Evolutionary conservation across 2,888 invertebrate genomes (phyloP).

Genomic region (Acheta domesticus): DNA sequence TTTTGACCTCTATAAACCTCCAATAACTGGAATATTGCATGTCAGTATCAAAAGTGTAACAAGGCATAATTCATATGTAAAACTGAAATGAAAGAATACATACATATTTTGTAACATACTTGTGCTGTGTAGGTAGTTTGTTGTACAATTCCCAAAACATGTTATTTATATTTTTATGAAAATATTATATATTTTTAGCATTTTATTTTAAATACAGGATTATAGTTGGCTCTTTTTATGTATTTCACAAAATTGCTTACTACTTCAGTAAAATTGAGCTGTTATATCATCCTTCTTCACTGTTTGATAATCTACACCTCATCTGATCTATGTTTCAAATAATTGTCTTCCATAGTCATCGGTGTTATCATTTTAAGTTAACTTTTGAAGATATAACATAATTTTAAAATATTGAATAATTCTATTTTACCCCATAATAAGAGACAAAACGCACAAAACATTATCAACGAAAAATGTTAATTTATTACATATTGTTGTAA

Average conservation of each 20-base stretch:
- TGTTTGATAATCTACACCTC: background rate
- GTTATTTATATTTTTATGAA: conserved; percentile 4
- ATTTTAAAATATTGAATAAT: background rate
- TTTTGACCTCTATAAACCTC: background rate
- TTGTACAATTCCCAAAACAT: background rate
- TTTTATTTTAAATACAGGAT: background rate
- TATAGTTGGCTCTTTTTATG: background rate
- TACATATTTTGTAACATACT: conserved; percentile 1
- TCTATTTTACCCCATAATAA: conserved; percentile 22
- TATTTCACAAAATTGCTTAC: background rate
- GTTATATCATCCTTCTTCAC: conserved; percentile 25
- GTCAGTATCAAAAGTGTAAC: background rate
- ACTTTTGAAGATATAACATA: background rate
- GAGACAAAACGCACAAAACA: conserved; percentile 26
- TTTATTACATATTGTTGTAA: conserved; percentile 22
- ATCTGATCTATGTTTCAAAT: conserved; percentile 29
- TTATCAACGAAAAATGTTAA: conserved; percentile 25
- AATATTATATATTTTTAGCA: conserved; percentile 10
- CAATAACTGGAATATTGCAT: background rate
- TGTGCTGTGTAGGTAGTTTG: conserved; percentile 7
- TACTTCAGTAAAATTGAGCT: conserved; percentile 22
- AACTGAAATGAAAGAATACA: background rate
- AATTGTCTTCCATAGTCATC: conserved; percentile 30
- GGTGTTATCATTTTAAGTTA: background rate
- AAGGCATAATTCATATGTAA: background rate